Evolutionary conservation across 2,797 vertebrate species (phyloP), one percentile per base, ranked within the genome.

Genomic region (Botia kubotai): DNA sequence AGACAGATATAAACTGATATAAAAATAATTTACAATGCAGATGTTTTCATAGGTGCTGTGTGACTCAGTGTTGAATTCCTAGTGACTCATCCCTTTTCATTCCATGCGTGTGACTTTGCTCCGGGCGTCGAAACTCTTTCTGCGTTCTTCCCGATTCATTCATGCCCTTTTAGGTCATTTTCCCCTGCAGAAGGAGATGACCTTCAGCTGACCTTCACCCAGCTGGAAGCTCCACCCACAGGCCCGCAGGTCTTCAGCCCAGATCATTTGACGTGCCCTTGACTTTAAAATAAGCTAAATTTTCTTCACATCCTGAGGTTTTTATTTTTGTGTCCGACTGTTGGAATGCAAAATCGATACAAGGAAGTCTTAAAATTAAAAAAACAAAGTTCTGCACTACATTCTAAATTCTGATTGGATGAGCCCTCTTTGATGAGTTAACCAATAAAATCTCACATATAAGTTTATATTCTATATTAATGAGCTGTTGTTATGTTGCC

Each of bases 161-260:
- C 69, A 72, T 33, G 29, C 13, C 1, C 58, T 53, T 55, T 72
- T 16, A 4, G 70, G 70, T 80, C 70, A 80, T 13, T 57, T 80
- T 50, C 19, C 60, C 70, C 52, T n/a, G 48, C 21, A 52, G 71
- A 74, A 80, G 79, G 79, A 68, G 50, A 14, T 74, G 79, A 74
- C 79, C 79, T 74, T 57, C 21, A 29, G 21, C 12, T 58, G 52
- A 74, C 78, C 78, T 80, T 80, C 50, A 33, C 52, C 50, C 78
- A 19, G 62, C 36, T 74, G 23, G 23, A 26, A 26, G 23, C 73
- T 79, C 77, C 33, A 6, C n/a, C 72, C 60, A 46, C 52, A 65
- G 50, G 66, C 58, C 69, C 11, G 39, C 11, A n/a, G 60, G 58
- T 17, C 62, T 29, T 50, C 17, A 23, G 33, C 53, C 46, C 36